A percentile compares a stretch with the other conserved stretches of the same genome.
These are phyloP conservation scores for Conus canariensis DNA, from an alignment of 2,888 invertebrate species.

Conservation along the genomic window DNA sequence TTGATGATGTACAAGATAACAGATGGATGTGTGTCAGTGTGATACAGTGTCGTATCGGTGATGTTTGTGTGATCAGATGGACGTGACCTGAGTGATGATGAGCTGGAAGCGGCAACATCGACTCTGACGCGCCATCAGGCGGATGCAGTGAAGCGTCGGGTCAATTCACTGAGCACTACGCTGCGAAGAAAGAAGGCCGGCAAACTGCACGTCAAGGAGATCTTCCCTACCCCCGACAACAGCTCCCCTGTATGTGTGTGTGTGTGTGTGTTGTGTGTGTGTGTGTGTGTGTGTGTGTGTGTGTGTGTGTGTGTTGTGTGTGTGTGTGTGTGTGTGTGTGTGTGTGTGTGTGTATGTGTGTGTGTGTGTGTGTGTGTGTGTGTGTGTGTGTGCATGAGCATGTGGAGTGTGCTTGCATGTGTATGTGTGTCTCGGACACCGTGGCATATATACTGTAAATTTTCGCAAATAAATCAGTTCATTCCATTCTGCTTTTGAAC, in stretches of 20 bases:
- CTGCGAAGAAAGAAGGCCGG: constrained; percentile 82
- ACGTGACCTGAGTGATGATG: constrained; percentile 70
- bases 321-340: background rate
- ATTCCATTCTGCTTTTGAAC: no score
- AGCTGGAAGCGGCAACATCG: constrained; percentile 79
- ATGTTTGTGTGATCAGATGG: constrained; percentile 62
- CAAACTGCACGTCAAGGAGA: constrained; percentile 70
- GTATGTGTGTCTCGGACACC: no score
- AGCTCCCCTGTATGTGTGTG: constrained; percentile 31
- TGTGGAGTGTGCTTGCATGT: no score
- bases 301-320: constrained; percentile 11
- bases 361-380: background rate
- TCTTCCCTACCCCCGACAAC: constrained; percentile 60
- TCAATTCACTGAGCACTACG: constrained; percentile 88
- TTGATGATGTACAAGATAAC: no score
- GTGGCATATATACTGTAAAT: no score
- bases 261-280: constrained; percentile 8
- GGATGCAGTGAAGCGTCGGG: constrained; percentile 86
- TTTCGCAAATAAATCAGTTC: no score
- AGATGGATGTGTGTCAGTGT: no score
- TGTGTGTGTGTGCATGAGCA: background rate
- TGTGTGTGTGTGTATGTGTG: constrained; percentile 8
- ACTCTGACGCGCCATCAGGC: constrained; percentile 84
- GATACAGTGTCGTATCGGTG: no score
- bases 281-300: background rate